Evolutionary conservation across 2,113 vertebrate genomes (phyloP).

Genomic region (Gambusia affinis): DNA sequence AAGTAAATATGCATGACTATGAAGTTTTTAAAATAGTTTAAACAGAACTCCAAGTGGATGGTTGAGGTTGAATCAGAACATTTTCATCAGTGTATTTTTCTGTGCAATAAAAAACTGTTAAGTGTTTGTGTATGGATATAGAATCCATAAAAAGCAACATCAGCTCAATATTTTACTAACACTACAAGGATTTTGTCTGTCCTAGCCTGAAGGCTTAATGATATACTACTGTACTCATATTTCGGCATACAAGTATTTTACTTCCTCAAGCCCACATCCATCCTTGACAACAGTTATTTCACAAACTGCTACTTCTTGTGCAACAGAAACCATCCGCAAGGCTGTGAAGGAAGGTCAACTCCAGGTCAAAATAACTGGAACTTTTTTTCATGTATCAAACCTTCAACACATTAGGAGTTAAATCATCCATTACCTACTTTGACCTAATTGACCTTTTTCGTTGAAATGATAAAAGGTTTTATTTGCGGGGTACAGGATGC

Average conservation of each 20-base stretch:
- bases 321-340: not conserved
- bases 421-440: not conserved
- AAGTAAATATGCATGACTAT: not conserved
- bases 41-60: too few species aligned
- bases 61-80: too few species aligned
- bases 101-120: too few species aligned
- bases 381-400: not conserved
- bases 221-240: not conserved
- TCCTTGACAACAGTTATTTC: conserved; percentile 10
- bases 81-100: too few species aligned
- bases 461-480: not conserved
- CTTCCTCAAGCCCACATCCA: conserved; percentile 12
- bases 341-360: not conserved
- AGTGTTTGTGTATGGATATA: too few species aligned
- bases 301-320: conserved; percentile 22
- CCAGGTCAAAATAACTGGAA: conserved; percentile 19
- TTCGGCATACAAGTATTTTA: not conserved
- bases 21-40: too few species aligned
- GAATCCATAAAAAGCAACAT: too few species aligned
- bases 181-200: not conserved
- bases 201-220: not conserved
- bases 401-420: not conserved
- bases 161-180: too few species aligned
- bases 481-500: not conserved
- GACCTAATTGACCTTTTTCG: not conserved